A percentile compares a stretch with the other conserved stretches of the same genome.
phyloP scores from a whole-genome alignment of 1,140 invertebrate species.

The Trachymyrmex cornetzi region DNA sequence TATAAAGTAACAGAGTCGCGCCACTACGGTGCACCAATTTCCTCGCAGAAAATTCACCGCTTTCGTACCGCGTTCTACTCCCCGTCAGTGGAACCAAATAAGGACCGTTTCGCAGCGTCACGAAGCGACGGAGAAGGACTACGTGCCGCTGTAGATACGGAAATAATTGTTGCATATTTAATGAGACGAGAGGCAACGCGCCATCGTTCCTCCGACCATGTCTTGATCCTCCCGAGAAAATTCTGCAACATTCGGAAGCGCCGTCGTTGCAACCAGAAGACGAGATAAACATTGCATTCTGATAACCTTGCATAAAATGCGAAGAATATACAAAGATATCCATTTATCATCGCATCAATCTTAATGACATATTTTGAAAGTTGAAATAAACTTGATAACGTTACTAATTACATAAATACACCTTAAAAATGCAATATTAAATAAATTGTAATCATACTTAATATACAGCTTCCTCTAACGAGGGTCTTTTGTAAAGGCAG shows the following conservation, averaged over 20 bases:
- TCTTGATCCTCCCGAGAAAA: conserved; percentile 65
- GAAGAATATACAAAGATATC: not conserved
- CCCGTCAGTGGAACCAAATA: conserved; percentile 57
- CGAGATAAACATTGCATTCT: conserved; percentile 42
- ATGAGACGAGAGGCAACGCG: conserved; percentile 67
- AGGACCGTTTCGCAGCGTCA: conserved; percentile 63
- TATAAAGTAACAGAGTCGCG: conserved; percentile 67
- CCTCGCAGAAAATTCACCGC: conserved; percentile 71
- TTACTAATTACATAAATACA: conserved; percentile 2
- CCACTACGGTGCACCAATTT: conserved; percentile 65
- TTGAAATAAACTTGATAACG: not conserved
- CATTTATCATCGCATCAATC: not conserved
- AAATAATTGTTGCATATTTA: conserved; percentile 81
- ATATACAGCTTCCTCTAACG: conserved; percentile 10
- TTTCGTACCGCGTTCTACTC: conserved; percentile 54
- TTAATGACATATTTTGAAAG: not conserved
- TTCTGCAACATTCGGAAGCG: conserved; percentile 23
- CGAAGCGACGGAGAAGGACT: conserved; percentile 50
- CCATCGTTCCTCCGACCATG: conserved; percentile 61
- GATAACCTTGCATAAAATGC: conserved; percentile 30
- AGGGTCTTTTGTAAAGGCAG: not conserved
- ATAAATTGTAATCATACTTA: conserved; percentile 21
- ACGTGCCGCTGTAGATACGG: conserved; percentile 69
- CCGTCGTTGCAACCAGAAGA: not conserved
- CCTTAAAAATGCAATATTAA: conserved; percentile 10